Evolutionary conservation across 2,113 vertebrate species (phyloP).

Genomic region (Rhinopomastus cyanomelas): DNA sequence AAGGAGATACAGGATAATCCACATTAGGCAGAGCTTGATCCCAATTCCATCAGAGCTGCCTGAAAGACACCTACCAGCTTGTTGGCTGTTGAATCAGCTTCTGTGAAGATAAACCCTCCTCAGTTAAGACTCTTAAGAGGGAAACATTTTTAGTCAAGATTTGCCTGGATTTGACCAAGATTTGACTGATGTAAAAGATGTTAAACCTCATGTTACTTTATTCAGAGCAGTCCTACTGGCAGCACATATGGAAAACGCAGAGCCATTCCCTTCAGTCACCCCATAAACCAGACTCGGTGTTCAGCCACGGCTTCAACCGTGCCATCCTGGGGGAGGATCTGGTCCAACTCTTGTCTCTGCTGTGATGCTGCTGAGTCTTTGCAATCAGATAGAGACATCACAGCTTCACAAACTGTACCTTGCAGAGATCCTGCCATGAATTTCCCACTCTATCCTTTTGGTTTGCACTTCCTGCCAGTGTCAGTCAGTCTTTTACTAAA

Average conservation of each 20-base stretch:
- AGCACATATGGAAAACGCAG: background rate
- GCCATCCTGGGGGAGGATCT: background rate
- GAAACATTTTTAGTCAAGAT: background rate
- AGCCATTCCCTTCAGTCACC: background rate
- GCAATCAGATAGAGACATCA: background rate
- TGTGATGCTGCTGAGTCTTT: background rate
- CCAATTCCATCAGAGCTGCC: background rate
- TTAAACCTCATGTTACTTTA: background rate
- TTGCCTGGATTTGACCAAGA: background rate
- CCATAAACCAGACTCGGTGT: background rate
- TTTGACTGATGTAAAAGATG: background rate
- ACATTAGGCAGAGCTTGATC: background rate
- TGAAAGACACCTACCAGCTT: background rate
- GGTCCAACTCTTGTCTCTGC: fast-evolving
- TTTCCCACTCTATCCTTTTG: background rate
- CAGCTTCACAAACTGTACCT: background rate
- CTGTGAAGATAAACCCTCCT: background rate
- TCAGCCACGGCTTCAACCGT: background rate
- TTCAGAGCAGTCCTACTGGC: background rate
- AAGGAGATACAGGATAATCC: background rate
- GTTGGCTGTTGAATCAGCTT: background rate
- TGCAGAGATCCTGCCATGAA: background rate
- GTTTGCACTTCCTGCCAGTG: background rate
- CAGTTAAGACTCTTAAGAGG: background rate
- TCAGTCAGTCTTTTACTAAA: background rate